Percentiles rank a stretch among this genome's conserved stretches.
These are phyloP conservation scores for Neomonachus schauinslandi DNA, from an alignment of 2,113 vertebrate species.

Conservation along the genomic window DNA sequence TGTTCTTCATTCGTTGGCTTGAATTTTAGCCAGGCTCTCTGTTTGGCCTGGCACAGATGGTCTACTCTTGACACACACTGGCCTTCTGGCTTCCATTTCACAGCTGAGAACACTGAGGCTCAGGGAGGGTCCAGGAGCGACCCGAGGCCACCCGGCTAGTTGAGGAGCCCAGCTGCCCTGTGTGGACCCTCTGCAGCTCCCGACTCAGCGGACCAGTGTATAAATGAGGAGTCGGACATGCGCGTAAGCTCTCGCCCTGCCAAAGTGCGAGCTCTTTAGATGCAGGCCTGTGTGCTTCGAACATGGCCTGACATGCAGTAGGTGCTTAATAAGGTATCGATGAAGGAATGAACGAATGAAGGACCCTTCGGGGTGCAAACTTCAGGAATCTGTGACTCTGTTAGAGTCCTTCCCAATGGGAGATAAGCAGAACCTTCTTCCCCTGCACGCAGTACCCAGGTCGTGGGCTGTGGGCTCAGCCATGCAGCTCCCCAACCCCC, in stretches of 20 bases:
- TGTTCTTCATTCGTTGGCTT: not conserved
- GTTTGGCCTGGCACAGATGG: not conserved
- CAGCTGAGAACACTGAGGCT: not conserved
- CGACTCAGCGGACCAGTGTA: rapidly evolving
- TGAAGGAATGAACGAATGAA: not conserved
- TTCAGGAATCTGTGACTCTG: not conserved
- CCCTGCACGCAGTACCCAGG: rapidly evolving
- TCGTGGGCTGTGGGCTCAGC: not conserved
- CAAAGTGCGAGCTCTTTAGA: not conserved
- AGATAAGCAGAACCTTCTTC: too few relatives aligned
- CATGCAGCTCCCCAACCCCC: rapidly evolving
- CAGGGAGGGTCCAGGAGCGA: rapidly evolving
- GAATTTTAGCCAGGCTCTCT: not conserved
- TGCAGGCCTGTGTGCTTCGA: rapidly evolving
- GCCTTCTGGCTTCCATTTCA: not conserved
- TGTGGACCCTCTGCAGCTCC: not conserved
- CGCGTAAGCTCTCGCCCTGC: not conserved
- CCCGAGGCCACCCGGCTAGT: not conserved
- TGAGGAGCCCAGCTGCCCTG: not conserved
- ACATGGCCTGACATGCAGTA: not conserved
- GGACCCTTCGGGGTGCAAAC: rapidly evolving
- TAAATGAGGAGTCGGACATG: not conserved
- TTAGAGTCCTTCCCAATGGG: not conserved
- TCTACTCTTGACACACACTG: not conserved
- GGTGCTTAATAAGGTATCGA: not conserved